A percentile compares a stretch with the other conserved stretches of the same genome.
Conservation (phyloP, 1,140 invertebrate genomes). For the Planococcus citri region DNA sequence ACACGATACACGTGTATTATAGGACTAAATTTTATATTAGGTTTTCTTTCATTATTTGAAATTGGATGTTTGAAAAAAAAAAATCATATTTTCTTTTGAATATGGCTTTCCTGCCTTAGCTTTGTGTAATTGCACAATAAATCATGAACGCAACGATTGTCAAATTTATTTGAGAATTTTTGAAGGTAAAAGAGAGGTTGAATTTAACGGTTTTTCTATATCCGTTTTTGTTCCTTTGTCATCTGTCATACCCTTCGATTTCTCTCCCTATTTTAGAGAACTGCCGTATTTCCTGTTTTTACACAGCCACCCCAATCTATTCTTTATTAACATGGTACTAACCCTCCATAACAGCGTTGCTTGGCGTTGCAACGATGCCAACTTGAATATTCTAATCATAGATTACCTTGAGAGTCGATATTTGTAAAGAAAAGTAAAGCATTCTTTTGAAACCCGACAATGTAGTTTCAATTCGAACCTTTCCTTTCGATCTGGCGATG, state of each 20-base stretch:
- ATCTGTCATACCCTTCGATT: neutral
- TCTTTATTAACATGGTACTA: conserved; percentile 17
- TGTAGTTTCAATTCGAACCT: no score
- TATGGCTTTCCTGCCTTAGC: no score
- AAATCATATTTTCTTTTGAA: no score
- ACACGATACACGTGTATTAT: no score
- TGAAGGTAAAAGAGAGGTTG: neutral
- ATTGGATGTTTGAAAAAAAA: no score
- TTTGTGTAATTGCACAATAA: neutral
- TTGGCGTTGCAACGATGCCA: neutral
- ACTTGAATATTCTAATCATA: neutral
- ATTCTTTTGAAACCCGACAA: no score
- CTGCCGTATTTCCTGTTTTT: conserved; percentile 10
- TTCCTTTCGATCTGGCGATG: no score
- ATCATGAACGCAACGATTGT: neutral
- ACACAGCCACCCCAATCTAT: conserved; percentile 13
- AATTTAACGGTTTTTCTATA: conserved; percentile 8
- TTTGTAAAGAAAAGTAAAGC: no score
- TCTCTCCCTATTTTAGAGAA: conserved; percentile 6
- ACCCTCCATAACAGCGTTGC: conserved; percentile 11
- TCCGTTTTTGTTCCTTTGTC: conserved; percentile 3
- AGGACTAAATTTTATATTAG: no score
- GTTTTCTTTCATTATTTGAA: no score
- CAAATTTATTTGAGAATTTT: neutral
- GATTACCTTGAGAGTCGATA: no score